Evolutionary conservation across 2,888 invertebrate genomes (phyloP).

Genomic region (Cheilosia grossa): DNA sequence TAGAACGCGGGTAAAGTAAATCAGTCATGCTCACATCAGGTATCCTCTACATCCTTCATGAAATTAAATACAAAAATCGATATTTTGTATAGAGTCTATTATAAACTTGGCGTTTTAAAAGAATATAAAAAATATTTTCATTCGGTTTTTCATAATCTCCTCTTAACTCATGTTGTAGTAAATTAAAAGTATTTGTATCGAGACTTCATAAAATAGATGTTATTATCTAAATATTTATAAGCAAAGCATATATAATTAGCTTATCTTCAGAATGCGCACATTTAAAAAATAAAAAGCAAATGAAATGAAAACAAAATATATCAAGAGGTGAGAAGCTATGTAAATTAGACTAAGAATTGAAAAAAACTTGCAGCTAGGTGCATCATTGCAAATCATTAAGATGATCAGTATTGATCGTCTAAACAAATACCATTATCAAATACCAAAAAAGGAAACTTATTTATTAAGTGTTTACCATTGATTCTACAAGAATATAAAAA

Average conservation of each 20-base stretch:
- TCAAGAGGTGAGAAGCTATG: conserved; percentile 9
- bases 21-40: background rate
- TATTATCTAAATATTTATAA: background rate
- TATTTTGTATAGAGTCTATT: background rate
- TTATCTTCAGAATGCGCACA: conserved; percentile 62
- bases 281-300: conserved; percentile 40
- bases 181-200: conserved; percentile 17
- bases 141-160: background rate
- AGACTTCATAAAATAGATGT: conserved; percentile 4
- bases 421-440: conserved; percentile 67
- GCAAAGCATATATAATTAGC: conserved; percentile 1
- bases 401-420: conserved; percentile 26
- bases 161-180: conserved; percentile 7
- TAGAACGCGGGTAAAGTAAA: too few species aligned
- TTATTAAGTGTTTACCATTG: conserved; percentile 46
- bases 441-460: conserved; percentile 65
- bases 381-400: conserved; percentile 22
- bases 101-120: background rate
- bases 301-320: conserved; percentile 11
- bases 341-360: conserved; percentile 20
- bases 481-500: conserved; percentile 46
- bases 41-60: background rate
- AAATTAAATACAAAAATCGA: too few species aligned
- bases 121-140: background rate
- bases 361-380: conserved; percentile 13